Conservation (phyloP, 2,113 vertebrate genomes). For the Antechinus flavipes region DNA sequence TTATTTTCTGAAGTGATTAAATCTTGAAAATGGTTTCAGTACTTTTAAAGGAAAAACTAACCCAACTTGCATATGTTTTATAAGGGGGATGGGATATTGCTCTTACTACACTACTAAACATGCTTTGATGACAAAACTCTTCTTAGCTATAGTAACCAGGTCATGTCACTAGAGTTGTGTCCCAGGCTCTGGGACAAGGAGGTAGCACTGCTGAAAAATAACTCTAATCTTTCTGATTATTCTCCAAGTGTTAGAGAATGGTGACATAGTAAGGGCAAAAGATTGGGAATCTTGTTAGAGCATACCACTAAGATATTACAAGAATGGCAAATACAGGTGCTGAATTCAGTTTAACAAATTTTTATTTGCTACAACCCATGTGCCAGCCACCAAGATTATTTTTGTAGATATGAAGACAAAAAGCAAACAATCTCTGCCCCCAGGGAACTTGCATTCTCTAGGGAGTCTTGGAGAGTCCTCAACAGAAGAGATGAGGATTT, state of each 20-base stretch:
- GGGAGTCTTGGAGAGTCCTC: not conserved
- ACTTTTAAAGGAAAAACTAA: not conserved
- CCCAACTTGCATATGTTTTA: not conserved
- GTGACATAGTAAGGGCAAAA: not conserved
- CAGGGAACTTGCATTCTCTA: not conserved
- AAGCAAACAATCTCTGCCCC: not conserved
- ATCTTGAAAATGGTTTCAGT: not conserved
- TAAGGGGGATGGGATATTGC: not conserved
- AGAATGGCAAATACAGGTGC: not conserved
- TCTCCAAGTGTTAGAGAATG: not conserved
- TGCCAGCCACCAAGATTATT: not conserved
- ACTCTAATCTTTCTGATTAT: not conserved
- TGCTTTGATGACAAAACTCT: not conserved
- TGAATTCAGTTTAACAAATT: not conserved
- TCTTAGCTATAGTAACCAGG: not conserved
- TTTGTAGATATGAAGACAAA: not conserved
- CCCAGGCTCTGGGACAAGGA: not conserved
- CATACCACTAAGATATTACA: not conserved
- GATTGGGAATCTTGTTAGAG: not conserved
- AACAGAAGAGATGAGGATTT: not conserved
- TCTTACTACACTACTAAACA: not conserved
- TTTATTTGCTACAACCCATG: not conserved
- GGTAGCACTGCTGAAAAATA: not conserved
- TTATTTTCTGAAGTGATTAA: not conserved
- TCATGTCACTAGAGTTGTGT: not conserved